These are phyloP conservation scores for Lepisosteus oculatus DNA, from an alignment of 2,113 vertebrate genomes.

Conservation along the genomic window DNA sequence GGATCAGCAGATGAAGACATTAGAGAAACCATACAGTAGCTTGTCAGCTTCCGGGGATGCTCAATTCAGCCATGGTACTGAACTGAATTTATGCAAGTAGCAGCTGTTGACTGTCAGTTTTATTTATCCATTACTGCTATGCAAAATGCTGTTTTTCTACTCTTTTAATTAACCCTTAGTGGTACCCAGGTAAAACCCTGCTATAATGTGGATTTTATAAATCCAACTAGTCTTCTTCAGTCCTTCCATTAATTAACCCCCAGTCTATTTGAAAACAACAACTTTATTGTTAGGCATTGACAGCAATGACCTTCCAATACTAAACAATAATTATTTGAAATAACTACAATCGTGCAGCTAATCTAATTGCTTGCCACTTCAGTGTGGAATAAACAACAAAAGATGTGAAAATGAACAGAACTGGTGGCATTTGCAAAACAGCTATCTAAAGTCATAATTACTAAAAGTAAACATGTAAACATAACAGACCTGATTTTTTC, in stretches of 20 bases:
- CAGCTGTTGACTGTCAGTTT: background rate
- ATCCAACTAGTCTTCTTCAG: background rate
- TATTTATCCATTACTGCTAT: background rate
- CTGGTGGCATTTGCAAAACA: background rate
- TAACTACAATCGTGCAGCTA: background rate
- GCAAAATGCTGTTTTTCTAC: background rate
- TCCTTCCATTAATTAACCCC: background rate
- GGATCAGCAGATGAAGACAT: too few species aligned
- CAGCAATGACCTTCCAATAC: background rate
- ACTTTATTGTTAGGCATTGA: background rate
- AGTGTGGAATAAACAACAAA: background rate
- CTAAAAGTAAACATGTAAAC: background rate
- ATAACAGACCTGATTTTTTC: too few species aligned
- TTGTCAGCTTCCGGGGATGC: too few species aligned
- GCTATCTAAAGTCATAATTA: conserved; percentile 1
- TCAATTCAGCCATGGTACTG: too few species aligned
- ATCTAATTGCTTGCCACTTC: background rate
- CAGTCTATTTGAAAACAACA: background rate
- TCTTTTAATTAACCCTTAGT: background rate
- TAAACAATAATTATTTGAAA: background rate
- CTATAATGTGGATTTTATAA: background rate
- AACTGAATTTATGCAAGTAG: background rate
- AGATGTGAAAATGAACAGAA: background rate
- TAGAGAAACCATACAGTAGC: too few species aligned
- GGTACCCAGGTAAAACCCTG: too few species aligned